Evolutionary conservation across 2,797 vertebrate genomes (phyloP).

Genomic region (Pterois miles): DNA sequence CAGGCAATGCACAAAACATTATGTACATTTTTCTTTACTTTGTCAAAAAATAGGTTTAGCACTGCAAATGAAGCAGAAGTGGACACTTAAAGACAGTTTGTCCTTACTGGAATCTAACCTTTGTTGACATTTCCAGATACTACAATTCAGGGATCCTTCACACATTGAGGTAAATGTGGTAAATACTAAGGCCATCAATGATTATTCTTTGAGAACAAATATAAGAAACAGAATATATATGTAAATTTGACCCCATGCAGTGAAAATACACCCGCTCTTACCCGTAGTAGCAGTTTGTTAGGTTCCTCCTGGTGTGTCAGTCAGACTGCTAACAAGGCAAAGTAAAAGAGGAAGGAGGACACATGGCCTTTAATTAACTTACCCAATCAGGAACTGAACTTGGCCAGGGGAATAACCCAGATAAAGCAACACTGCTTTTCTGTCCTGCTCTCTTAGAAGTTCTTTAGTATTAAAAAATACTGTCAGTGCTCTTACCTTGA

Average conservation of each 20-base stretch:
- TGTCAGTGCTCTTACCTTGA: not conserved
- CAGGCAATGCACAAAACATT: not conserved
- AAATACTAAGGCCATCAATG: not conserved
- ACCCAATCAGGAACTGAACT: conserved; percentile 60
- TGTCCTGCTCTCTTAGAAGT: not conserved
- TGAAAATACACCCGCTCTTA: conserved; percentile 20
- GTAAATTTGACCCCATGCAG: not conserved
- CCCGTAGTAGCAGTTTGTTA: conserved; percentile 34
- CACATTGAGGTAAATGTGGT: not conserved
- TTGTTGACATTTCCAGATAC: not conserved
- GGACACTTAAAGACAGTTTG: not conserved
- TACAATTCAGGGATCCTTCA: not conserved
- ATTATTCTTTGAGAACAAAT: not conserved
- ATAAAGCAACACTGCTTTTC: not conserved
- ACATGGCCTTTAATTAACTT: conserved; percentile 60
- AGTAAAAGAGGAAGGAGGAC: conserved; percentile 57
- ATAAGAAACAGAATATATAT: not conserved
- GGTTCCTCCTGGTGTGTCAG: conserved; percentile 10
- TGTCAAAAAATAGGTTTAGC: not conserved
- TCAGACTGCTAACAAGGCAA: not conserved
- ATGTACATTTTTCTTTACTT: not conserved
- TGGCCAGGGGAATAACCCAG: not conserved
- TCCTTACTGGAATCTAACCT: not conserved
- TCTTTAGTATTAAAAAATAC: not conserved
- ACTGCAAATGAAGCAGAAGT: not conserved